Percentiles rank a stretch among this genome's conserved stretches.
These are phyloP conservation scores for Silurus meridionalis DNA, from an alignment of 2,113 vertebrate genomes.

Conservation along the genomic window DNA sequence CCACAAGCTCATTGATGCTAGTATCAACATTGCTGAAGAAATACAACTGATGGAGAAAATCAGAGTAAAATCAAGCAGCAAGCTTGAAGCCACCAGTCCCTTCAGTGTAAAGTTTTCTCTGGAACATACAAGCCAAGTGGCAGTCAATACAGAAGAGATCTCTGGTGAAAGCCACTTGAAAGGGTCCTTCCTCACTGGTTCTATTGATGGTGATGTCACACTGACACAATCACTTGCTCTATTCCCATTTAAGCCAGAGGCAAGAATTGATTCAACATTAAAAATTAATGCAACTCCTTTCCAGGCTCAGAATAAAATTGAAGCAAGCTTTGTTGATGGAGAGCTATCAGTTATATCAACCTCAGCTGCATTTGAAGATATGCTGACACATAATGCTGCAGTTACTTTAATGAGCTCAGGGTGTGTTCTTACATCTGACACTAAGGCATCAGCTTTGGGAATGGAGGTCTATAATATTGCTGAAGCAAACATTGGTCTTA, in stretches of 20 bases:
- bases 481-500: slow-evolving; percentile 73
- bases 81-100: slow-evolving; percentile 74
- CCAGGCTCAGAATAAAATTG: slow-evolving; percentile 76
- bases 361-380: slow-evolving; percentile 76
- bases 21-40: slow-evolving; percentile 68
- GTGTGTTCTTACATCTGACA: slow-evolving; percentile 78
- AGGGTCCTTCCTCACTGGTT: slow-evolving; percentile 72
- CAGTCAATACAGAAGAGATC: slow-evolving; percentile 66
- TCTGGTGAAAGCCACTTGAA: slow-evolving; percentile 68
- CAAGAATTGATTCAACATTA: slow-evolving; percentile 75
- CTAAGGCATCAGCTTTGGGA: slow-evolving; percentile 70
- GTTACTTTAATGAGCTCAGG: slow-evolving; percentile 73
- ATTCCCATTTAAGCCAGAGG: slow-evolving; percentile 65
- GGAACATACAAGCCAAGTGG: slow-evolving; percentile 65
- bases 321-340: slow-evolving; percentile 67
- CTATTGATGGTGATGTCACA: slow-evolving; percentile 67
- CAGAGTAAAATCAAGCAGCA: slow-evolving; percentile 69
- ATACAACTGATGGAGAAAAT: slow-evolving; percentile 63
- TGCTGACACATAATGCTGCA: slow-evolving; percentile 77
- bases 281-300: slow-evolving; percentile 79
- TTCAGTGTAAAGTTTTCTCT: slow-evolving; percentile 75
- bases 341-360: slow-evolving; percentile 73
- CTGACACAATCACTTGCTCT: slow-evolving; percentile 67
- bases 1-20: slow-evolving; percentile 81
- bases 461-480: slow-evolving; percentile 74